Base-by-base conservation (phyloP, 2,888 invertebrate species). In the Heliconius hortense region DNA sequence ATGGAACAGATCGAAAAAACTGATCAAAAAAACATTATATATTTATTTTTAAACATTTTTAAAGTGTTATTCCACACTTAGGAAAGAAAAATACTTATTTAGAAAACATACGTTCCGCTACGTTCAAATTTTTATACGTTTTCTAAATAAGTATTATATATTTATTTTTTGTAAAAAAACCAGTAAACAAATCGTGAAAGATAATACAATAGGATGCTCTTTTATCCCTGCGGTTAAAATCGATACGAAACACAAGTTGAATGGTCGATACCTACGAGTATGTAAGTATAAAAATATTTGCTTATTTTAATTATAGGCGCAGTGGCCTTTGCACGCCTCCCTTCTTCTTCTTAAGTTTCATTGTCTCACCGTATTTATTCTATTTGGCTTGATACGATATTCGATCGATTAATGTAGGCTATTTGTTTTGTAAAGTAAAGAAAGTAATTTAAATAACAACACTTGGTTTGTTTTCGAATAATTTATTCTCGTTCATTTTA, bases 291-390 rank as follows among this genome's bases (percentile, higher is more conserved):
- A 70, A 78, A 72, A 76, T 76, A 76, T 74, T 74, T 31, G 72
- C 74, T 72, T 43, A 48, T 77, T 77, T 78, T 78, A 78, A 78
- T 78, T 74, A 78, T 71, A 78, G 70, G 69, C 74, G 74, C 62
- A 78, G 15, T 76, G 76, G 74, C 70, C 76, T 76, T 78, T 72
- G 74, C 72, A 43, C 72, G 66, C 67, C 73, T 72, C 73, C 70
- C 73, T 73, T 68, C 66, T 73, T 26, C 72, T 71, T 78, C 76
- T 78, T 73, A 74, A 78, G 72, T 78, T 78, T 78, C 78, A 78
- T 76, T 77, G 78, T 78, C 78, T 74, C 56, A 72, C 64, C 28
- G 68, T 72, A 74, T 78, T 78, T 76, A 60, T 78, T 78, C 76
- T 78, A 74, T 78, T 78, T 78, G 74, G 78, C 73, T 78, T 75